Evolutionary conservation across 2,113 vertebrate genomes (phyloP), one percentile per base, ranked within the genome.

Genomic region (Cranoglanis bouderius): DNA sequence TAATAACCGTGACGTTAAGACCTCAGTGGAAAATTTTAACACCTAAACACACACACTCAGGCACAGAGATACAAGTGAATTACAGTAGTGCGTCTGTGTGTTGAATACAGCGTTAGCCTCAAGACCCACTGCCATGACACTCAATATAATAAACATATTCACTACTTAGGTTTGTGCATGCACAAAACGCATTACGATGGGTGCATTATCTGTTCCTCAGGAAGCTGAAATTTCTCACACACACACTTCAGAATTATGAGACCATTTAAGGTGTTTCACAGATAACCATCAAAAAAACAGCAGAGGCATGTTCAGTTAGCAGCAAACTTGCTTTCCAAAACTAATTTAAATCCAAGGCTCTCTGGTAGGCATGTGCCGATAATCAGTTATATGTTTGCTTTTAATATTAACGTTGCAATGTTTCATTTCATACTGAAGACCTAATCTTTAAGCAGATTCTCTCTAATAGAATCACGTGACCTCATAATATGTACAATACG

Each of bases 71-170:
- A 43, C 35, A n/a, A 14, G 57, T 46, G 82, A 65, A 84, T 85
- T 67, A 85, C 83, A 85, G 83, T 85, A 67, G 83, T 84, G 82
- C 61, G 43, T 84, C 19, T 82, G 80, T 55, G 74, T 38, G 82
- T 65, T 84, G 40, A 65, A 84, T 84, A 83, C 55, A 63, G 57
- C 82, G 2, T 49, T 67, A 43, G 38, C 82, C 59, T 65, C 59
- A 9, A 67, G 29, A 51, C 43, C 40, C 43, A 67, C 38, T n/a
- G 59, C 35, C 83, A 67, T 67, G 59, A 65, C 83, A 61, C 51
- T 82, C 35, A 7, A 40, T n/a, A 67, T 4, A 49, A 65, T 26
- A 65, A 65, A 84, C 83, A 84, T 5, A 32, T 61, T 29, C 59
- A 67, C 61, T 43, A 61, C 49, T 35, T 18, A 55, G 49, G 77